A percentile compares a stretch with the other conserved stretches of the same genome.
phyloP scores from a whole-genome alignment of 2,797 vertebrate genomes.

The Malurus splendens region DNA sequence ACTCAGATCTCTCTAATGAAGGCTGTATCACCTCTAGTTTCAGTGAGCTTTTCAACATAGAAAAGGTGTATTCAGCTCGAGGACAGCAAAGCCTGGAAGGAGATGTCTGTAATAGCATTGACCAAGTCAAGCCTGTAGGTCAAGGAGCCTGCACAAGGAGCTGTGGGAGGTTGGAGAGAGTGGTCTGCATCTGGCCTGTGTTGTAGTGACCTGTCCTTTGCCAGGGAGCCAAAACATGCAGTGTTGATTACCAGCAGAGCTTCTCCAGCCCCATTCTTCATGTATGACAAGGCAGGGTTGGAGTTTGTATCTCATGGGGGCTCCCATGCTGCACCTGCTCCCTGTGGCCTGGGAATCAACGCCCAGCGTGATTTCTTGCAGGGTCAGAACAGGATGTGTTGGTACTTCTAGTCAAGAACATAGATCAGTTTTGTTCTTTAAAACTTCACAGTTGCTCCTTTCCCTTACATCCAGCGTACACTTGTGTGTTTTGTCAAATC shows the following conservation, averaged over 20 bases:
- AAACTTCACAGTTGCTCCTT: background rate
- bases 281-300: background rate
- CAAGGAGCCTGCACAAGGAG: background rate
- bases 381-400: background rate
- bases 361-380: background rate
- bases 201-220: background rate
- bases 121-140: background rate
- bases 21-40: background rate
- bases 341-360: background rate
- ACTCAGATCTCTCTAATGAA: background rate
- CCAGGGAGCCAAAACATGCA: background rate
- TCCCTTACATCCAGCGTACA: background rate
- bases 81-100: background rate
- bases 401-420: background rate
- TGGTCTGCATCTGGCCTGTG: background rate
- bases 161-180: background rate
- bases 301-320: background rate
- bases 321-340: accelerated
- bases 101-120: background rate
- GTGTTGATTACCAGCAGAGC: background rate
- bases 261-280: background rate
- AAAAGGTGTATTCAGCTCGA: background rate
- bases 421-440: background rate
- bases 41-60: background rate
- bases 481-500: background rate